phyloP scores from a whole-genome alignment of 2,797 vertebrate species.

The Micropoecilia bifurca region DNA sequence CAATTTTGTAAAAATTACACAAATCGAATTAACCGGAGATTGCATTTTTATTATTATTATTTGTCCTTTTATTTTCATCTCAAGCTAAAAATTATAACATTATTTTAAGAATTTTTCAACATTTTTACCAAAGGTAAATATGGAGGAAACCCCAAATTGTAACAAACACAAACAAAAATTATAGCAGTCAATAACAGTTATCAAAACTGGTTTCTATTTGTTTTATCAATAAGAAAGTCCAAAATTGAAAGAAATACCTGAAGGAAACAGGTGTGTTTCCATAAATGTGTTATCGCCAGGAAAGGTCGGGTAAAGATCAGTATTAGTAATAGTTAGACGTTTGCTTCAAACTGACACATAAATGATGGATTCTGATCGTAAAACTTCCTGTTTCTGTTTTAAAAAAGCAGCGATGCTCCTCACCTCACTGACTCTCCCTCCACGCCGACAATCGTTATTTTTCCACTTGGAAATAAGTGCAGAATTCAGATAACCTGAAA shows the following conservation, averaged over 20 bases:
- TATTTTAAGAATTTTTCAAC: neutral
- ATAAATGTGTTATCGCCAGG: neutral
- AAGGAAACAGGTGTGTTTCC: neutral
- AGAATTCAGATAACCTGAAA: conserved; percentile 42
- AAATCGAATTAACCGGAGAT: neutral
- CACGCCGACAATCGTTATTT: conserved; percentile 38
- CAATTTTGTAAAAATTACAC: neutral
- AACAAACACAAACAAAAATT: neutral
- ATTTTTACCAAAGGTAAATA: neutral
- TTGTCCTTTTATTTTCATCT: neutral
- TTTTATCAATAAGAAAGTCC: neutral
- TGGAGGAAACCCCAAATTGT: neutral
- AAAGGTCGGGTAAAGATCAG: neutral
- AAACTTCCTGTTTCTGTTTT: conserved; percentile 22
- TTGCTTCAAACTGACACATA: conserved; percentile 14
- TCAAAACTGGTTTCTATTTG: neutral
- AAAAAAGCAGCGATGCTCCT: conserved; percentile 19
- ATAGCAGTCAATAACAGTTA: neutral
- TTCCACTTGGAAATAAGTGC: conserved; percentile 17
- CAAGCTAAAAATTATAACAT: neutral
- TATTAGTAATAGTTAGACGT: neutral
- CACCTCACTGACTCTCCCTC: conserved; percentile 12
- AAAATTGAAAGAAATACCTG: neutral
- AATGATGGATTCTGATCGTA: conserved; percentile 28
- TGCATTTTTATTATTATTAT: neutral